Evolutionary conservation across 2,888 invertebrate species (phyloP), one percentile per base, ranked within the genome.

Genomic region (Lissocephala sabroskyi): DNA sequence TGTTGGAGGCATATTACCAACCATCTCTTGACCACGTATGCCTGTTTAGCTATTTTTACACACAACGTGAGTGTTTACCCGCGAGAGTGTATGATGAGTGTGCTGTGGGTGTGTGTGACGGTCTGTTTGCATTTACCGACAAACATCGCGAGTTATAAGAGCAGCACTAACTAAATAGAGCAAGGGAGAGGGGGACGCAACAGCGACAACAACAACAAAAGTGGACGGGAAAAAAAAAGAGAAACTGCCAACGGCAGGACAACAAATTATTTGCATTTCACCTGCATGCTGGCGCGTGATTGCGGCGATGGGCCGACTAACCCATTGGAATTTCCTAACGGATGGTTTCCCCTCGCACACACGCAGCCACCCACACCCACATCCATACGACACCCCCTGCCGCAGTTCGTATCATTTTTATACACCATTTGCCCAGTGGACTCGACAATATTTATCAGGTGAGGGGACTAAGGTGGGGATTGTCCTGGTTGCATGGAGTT

Each of bases 251-350:
- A 50, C 54, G 54, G 16, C 18, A 37, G 18, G n/a, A 37, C 75
- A 75, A 66, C 56, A 63, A 71, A 71, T 71, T 71, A 68, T 68
- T 68, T 75, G 68, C 68, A 68, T 68, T 66, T 75, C 64, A 66
- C 68, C 71, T 66, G 75, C 64, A 71, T 75, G 71, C 71, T 74
- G 71, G 58, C 67, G 74, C 75, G 75, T 68, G 75, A 68, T 68
- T 68, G 71, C 71, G 64, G 75, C 57, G 62, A 23, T 23, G 23
- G 23, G 23, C 7, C 26, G 7, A 19, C 9, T 23, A 10, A n/a
- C 9, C 13, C 41, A 51, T 39, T 53, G 52, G 43, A 39, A 56
- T 62, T 56, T 62, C 23, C 23, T 23, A 23, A n/a, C n/a, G n/a
- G 23, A 7, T 23, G 23, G 23, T 23, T 23, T 26, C 23, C 45